Percentiles rank a stretch among this genome's conserved stretches.
Conservation (phyloP, 2,113 vertebrate genomes). For the Corythornis vintsioides region DNA sequence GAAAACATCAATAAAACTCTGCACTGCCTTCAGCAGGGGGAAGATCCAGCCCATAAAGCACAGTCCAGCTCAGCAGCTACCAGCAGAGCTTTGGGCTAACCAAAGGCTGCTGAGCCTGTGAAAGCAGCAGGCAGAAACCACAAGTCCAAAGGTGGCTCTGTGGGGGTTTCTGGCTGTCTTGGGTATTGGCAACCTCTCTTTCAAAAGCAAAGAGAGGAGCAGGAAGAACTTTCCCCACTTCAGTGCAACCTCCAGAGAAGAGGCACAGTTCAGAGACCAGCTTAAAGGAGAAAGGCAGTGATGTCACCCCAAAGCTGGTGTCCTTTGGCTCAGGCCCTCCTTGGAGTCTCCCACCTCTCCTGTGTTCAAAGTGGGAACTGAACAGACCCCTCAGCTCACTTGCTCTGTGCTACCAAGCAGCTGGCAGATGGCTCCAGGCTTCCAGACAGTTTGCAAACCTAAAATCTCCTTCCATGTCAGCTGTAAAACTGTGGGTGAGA, state of each 20-base stretch:
- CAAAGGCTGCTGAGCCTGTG: background rate
- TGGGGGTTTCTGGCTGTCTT: background rate
- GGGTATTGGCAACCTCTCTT: fast-evolving
- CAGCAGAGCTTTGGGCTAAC: background rate
- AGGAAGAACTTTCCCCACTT: background rate
- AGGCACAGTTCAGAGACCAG: background rate
- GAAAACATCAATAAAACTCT: background rate
- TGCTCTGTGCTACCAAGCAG: background rate
- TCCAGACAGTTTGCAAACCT: background rate
- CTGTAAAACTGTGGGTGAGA: background rate
- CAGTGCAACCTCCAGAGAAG: background rate
- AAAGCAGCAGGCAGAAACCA: background rate
- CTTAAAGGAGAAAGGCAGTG: background rate
- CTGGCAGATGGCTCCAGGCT: background rate
- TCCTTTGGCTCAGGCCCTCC: background rate
- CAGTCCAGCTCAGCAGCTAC: background rate
- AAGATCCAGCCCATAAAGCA: background rate
- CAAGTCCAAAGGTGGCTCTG: background rate
- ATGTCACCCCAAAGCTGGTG: background rate
- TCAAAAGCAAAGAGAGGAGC: background rate
- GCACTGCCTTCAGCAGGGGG: background rate
- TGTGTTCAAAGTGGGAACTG: background rate
- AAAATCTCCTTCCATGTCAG: background rate
- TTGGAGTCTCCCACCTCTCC: background rate
- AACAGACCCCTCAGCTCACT: background rate